Conservation (phyloP, 2,888 invertebrate genomes). For the Parnassius orleans region DNA sequence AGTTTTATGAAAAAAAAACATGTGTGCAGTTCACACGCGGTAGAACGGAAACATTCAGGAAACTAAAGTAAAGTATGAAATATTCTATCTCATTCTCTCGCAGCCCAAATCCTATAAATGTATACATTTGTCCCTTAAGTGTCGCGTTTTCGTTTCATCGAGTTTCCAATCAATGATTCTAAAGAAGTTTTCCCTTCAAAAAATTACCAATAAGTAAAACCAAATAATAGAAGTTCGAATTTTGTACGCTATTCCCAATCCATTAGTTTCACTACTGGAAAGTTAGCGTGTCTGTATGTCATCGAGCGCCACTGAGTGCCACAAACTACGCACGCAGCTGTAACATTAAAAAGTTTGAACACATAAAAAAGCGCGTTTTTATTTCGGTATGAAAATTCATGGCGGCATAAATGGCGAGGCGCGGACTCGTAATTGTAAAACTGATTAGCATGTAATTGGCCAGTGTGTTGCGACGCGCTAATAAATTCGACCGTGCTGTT, state of each 20-base stretch:
- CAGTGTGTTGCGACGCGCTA: slow-evolving; percentile 36
- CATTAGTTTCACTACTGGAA: slow-evolving; percentile 17
- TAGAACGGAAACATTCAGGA: too few species aligned
- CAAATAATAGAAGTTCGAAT: too few species aligned
- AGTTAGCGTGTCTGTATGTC: slow-evolving; percentile 19
- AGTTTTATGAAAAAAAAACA: too few species aligned
- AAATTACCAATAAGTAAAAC: too few species aligned
- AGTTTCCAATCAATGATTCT: too few species aligned
- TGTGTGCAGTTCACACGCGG: too few species aligned
- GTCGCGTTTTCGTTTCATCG: too few species aligned
- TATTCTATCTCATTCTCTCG: too few species aligned
- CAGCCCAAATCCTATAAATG: too few species aligned
- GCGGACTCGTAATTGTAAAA: slow-evolving; percentile 51
- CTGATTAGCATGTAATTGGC: slow-evolving; percentile 70
- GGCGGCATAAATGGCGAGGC: slow-evolving; percentile 36
- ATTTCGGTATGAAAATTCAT: slow-evolving; percentile 43
- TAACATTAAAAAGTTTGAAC: slow-evolving; percentile 8
- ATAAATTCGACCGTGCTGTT: slow-evolving; percentile 35
- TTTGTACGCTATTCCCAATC: not conserved
- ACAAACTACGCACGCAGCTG: slow-evolving; percentile 10
- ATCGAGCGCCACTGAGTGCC: slow-evolving; percentile 5
- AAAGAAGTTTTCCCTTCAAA: too few species aligned
- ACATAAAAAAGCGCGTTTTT: slow-evolving; percentile 21
- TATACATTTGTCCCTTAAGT: too few species aligned
- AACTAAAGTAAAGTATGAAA: too few species aligned